Base-by-base conservation (phyloP, 2,797 vertebrate genomes). In the Bufotes viridis region DNA sequence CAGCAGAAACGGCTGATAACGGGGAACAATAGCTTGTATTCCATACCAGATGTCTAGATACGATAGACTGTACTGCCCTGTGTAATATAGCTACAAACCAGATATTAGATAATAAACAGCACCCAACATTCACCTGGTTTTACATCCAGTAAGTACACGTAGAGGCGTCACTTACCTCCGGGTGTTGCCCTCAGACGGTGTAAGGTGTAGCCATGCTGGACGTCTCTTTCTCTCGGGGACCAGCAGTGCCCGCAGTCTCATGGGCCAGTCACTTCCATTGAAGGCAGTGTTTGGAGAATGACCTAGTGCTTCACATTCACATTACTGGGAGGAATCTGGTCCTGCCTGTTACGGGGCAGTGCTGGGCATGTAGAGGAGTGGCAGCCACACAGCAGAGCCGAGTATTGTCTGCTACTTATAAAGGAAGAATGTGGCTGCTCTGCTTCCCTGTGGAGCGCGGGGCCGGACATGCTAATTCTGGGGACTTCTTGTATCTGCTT, bases 291-390 rank as follows among this genome's bases (percentile, higher is more conserved):
- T 49, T 17, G 69, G 29, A 75, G 61, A 55, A 49, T 84, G 78
- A 76, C n/a, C 24, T 26, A 17, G n/a, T 42, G 24, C 34, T 78
- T 15, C 51, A 60, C 34, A 22, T 91, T 95, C 92, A 79, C 93
- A 93, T 90, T 90, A 92, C 90, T 42, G 42, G 42, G 42, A 42
- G 42, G 42, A 42, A 42, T 42, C 42, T 42, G 42, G 42, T 42
- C 42, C 42, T 42, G 42, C 95, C 92, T 93, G 95, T 95, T 93
- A 85, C 79, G 93, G 90, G 91, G 92, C 90, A 94, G 92, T 93
- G 96, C 96, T 93, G 92, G 57, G 81, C 91, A 90, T 92, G 87
- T 90, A 88, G 93, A 93, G 93, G 94, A 93, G 94, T 92, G 90
- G 90, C 87, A 76, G 72, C 9, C 34, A 6, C 51, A 18, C 58